Percentiles rank a stretch among this genome's conserved stretches.
phyloP scores from a whole-genome alignment of 2,888 invertebrate species.

The Nomada goodeniana region DNA sequence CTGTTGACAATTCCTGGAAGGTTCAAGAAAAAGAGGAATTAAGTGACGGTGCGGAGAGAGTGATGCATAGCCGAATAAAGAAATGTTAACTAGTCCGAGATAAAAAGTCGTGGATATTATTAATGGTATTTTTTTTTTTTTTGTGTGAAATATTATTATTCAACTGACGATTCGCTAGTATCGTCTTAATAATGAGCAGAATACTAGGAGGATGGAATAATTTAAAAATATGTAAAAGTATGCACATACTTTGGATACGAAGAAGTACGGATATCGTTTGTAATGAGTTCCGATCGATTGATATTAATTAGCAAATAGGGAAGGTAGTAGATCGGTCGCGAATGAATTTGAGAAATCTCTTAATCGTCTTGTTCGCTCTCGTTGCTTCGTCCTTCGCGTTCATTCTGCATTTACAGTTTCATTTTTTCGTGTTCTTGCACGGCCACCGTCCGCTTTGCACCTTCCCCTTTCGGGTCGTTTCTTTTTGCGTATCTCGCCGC shows the following conservation, averaged over 20 bases:
- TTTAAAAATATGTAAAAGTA: too few relatives aligned
- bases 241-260: too few relatives aligned
- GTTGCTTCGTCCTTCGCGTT: background rate
- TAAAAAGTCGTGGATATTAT: too few relatives aligned
- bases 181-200: too few relatives aligned
- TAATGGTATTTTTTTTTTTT: too few relatives aligned
- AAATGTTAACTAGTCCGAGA: background rate
- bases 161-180: too few relatives aligned
- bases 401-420: slow-evolving; percentile 38
- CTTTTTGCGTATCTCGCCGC: slow-evolving; percentile 52
- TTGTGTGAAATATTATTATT: too few relatives aligned
- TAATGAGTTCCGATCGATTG: too few relatives aligned
- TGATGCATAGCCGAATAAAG: background rate
- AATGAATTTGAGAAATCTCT: background rate
- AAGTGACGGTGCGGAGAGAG: background rate
- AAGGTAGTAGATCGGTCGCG: slow-evolving; percentile 1
- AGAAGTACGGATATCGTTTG: too few relatives aligned
- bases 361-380: background rate
- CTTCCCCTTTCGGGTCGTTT: slow-evolving; percentile 33
- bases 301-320: background rate
- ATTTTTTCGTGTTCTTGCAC: slow-evolving; percentile 25
- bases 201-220: too few relatives aligned
- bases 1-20: background rate
- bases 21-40: background rate
- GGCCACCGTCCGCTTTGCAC: slow-evolving; percentile 26